Evolutionary conservation across 2,113 vertebrate species (phyloP).

Genomic region (Paralichthys olivaceus): DNA sequence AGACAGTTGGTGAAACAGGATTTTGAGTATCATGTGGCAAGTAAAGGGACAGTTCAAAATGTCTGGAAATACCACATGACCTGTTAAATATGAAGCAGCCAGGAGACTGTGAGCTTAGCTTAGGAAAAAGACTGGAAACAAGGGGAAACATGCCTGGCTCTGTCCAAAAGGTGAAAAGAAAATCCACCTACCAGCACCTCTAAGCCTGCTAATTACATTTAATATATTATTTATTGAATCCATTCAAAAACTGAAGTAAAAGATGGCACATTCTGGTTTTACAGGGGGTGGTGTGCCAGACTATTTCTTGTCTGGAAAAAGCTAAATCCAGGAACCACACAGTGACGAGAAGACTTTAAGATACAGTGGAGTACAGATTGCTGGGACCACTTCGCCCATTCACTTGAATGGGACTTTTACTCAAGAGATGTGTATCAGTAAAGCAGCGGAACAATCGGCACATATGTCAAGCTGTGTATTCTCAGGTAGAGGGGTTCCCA

Average conservation of each 20-base stretch:
- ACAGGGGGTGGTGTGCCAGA: too few species aligned
- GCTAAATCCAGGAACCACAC: too few species aligned
- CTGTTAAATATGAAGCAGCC: not conserved
- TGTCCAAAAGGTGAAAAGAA: too few species aligned
- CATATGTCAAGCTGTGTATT: slow-evolving; percentile 23
- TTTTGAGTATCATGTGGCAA: not conserved
- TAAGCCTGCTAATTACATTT: too few species aligned
- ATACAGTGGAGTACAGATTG: not conserved
- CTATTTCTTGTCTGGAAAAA: too few species aligned
- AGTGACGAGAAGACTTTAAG: not conserved
- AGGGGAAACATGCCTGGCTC: too few species aligned
- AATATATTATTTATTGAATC: too few species aligned
- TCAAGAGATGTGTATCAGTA: not conserved
- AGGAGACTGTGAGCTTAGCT: not conserved
- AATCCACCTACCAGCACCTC: too few species aligned
- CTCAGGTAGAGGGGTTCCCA: slow-evolving; percentile 48
- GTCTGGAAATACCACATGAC: not conserved
- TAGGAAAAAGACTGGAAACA: not conserved
- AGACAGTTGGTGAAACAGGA: not conserved
- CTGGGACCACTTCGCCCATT: not conserved
- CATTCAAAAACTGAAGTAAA: too few species aligned
- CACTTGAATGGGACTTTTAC: not conserved
- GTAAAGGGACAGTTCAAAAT: not conserved
- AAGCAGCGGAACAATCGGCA: slow-evolving; percentile 17
- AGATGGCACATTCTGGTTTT: too few species aligned